phyloP scores from a whole-genome alignment of 2,797 vertebrate genomes.

The Platalea minor region DNA sequence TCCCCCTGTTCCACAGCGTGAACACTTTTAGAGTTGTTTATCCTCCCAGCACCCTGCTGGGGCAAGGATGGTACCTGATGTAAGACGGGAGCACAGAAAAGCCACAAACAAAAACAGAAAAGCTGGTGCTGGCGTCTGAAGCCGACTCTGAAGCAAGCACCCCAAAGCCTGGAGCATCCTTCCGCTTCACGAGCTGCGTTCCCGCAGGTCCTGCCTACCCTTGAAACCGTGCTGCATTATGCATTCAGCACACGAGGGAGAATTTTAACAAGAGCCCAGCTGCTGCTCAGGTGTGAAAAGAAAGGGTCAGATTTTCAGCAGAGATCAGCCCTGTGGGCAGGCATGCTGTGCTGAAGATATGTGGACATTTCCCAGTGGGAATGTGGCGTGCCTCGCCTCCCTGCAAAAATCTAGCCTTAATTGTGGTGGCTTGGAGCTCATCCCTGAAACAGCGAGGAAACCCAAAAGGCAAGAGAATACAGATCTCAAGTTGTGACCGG shows the following conservation, averaged over 20 bases:
- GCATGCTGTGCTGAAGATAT: accelerated
- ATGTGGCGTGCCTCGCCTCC: accelerated
- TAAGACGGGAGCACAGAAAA: neutral
- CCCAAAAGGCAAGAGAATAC: neutral
- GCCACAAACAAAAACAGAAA: neutral
- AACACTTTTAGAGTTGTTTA: accelerated
- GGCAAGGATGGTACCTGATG: accelerated
- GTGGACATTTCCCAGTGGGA: neutral
- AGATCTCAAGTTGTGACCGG: neutral
- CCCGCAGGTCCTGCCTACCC: accelerated
- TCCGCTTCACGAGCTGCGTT: accelerated
- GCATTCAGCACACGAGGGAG: neutral
- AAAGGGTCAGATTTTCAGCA: accelerated
- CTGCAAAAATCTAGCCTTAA: neutral
- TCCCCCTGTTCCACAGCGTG: accelerated
- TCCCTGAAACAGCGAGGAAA: neutral
- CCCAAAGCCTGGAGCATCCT: neutral
- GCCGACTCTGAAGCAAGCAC: neutral
- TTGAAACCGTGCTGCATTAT: accelerated
- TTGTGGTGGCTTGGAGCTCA: neutral
- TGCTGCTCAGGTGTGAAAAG: neutral
- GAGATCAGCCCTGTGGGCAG: neutral
- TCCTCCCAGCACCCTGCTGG: neutral
- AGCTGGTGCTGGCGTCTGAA: neutral
- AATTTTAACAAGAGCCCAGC: neutral